Evolutionary conservation across 2,888 invertebrate genomes (phyloP).

Genomic region (Acanthopleura granulata): DNA sequence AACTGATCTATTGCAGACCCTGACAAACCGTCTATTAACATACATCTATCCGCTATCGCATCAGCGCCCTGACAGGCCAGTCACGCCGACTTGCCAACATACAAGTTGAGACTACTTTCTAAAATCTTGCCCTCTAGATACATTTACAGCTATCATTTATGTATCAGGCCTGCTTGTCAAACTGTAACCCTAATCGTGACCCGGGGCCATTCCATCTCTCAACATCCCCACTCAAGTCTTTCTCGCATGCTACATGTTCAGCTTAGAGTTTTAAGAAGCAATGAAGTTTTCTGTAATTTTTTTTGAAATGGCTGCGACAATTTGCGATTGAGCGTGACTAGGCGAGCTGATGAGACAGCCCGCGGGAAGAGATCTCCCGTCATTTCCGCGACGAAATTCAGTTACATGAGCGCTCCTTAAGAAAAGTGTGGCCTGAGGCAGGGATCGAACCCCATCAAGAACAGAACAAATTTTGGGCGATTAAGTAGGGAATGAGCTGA

Average conservation of each 20-base stretch:
- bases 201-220: conserved; percentile 2
- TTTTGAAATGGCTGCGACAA: background rate
- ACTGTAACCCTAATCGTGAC: background rate
- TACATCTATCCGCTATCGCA: conserved; percentile 3
- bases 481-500: background rate
- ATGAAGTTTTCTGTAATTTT: background rate
- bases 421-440: conserved; percentile 12
- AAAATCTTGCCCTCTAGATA: conserved; percentile 9
- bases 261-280: background rate
- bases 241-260: background rate
- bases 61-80: conserved; percentile 2
- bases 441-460: background rate
- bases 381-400: conserved; percentile 7
- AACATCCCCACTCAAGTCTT: background rate
- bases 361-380: background rate
- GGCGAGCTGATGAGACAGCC: background rate
- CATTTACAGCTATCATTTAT: conserved; percentile 5
- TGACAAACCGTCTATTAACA: conserved; percentile 10
- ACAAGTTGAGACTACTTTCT: background rate
- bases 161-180: conserved; percentile 8
- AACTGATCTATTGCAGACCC: background rate
- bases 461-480: conserved; percentile 4
- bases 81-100: conserved; percentile 10
- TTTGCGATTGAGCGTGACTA: background rate
- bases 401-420: background rate